Evolutionary conservation across 1,140 invertebrate species (phyloP).

Genomic region (Anagrus nilaparvatae): DNA sequence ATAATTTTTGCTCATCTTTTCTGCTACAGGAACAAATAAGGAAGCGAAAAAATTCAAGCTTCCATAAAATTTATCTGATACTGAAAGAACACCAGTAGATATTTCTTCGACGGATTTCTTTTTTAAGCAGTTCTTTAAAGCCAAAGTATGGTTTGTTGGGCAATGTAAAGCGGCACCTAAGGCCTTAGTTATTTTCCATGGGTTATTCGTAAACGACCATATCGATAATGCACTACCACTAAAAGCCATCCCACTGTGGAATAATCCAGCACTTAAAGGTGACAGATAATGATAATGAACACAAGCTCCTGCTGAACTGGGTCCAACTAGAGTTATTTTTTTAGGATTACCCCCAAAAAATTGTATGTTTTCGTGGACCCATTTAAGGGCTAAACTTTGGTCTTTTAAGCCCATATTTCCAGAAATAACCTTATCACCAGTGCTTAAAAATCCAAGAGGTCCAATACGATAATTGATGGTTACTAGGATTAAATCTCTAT

Average conservation of each 20-base stretch:
- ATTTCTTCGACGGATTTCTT: background rate
- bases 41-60: conserved; percentile 16
- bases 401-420: conserved; percentile 13
- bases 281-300: too few species aligned
- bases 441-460: conserved; percentile 40
- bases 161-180: conserved; percentile 55
- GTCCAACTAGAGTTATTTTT: too few species aligned
- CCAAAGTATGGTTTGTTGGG: conserved; percentile 21
- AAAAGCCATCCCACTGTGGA: too few species aligned
- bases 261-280: too few species aligned
- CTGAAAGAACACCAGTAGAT: background rate
- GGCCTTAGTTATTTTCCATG: conserved; percentile 49
- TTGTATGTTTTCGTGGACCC: conserved; percentile 12
- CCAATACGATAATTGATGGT: conserved; percentile 55
- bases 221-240: conserved; percentile 58
- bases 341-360: conserved; percentile 12
- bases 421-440: conserved; percentile 14
- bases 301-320: too few species aligned
- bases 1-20: conserved; percentile 37
- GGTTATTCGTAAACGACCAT: conserved; percentile 54
- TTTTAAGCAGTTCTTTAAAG: conserved; percentile 1
- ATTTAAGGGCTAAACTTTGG: conserved; percentile 5
- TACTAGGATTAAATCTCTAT: conserved; percentile 50
- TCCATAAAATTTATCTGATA: background rate
- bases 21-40: conserved; percentile 49